Evolutionary conservation across 2,113 vertebrate genomes (phyloP).

Genomic region (Pachyramphus minor): DNA sequence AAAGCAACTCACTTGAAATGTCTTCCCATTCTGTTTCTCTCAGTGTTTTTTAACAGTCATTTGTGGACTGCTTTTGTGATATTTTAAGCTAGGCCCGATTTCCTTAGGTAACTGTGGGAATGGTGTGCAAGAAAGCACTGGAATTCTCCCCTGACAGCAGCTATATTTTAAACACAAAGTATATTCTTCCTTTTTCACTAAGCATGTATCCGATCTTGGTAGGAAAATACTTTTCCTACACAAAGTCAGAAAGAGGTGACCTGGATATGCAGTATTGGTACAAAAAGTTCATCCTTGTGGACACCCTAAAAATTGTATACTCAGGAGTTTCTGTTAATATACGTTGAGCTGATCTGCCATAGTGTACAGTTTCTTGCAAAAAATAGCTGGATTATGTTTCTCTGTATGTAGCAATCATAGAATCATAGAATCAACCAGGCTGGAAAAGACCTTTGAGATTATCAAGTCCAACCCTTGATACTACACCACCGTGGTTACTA

Average conservation of each 20-base stretch:
- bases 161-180: not conserved
- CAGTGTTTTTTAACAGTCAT: not conserved
- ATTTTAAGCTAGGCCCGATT: not conserved
- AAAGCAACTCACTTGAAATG: not conserved
- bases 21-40: not conserved
- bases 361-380: not conserved
- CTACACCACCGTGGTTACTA: too few species aligned
- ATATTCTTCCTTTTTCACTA: not conserved
- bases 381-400: not conserved
- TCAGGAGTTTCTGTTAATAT: not conserved
- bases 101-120: not conserved
- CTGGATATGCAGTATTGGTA: not conserved
- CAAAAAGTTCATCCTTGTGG: not conserved
- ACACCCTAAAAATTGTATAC: not conserved
- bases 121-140: not conserved
- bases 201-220: not conserved
- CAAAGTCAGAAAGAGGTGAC: not conserved
- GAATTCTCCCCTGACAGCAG: not conserved
- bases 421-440: too few species aligned
- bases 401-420: not conserved
- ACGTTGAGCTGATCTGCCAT: not conserved
- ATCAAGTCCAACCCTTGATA: too few species aligned
- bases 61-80: not conserved
- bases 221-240: not conserved
- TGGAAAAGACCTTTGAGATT: too few species aligned